Conservation (phyloP, 1,140 invertebrate genomes). For the Limonius californicus region DNA sequence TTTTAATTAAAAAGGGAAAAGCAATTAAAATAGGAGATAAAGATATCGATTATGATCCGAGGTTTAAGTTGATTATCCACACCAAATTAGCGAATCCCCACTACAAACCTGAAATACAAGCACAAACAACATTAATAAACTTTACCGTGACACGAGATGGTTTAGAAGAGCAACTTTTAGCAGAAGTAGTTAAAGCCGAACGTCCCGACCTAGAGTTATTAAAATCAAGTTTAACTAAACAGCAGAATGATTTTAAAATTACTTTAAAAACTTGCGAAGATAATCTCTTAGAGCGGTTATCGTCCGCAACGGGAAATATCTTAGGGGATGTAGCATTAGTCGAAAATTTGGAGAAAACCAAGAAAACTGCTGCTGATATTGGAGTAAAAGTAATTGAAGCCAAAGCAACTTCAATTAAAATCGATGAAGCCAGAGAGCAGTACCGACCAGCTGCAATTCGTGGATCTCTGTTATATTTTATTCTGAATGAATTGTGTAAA, state of each 20-base stretch:
- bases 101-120: constrained; percentile 96
- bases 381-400: constrained; percentile 81
- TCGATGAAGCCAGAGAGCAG: constrained; percentile 85
- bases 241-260: constrained; percentile 95
- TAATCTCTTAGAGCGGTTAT: constrained; percentile 77
- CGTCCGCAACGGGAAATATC: constrained; percentile 86
- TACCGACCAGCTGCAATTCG: constrained; percentile 82
- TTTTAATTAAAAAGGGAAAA: constrained; percentile 79
- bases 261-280: constrained; percentile 88
- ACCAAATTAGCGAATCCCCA: constrained; percentile 94
- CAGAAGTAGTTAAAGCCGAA: constrained; percentile 91
- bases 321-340: constrained; percentile 86
- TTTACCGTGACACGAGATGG: constrained; percentile 91
- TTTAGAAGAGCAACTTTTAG: constrained; percentile 89
- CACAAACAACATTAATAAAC: constrained; percentile 91
- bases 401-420: constrained; percentile 78
- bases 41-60: constrained; percentile 82
- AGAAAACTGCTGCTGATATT: constrained; percentile 88
- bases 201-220: constrained; percentile 83
- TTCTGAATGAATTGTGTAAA: constrained; percentile 87
- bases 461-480: constrained; percentile 90
- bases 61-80: constrained; percentile 85
- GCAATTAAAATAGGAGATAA: constrained; percentile 81
- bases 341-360: constrained; percentile 89
- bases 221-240: constrained; percentile 65